phyloP scores from a whole-genome alignment of 1,140 invertebrate genomes.

The Venturia canescens region DNA sequence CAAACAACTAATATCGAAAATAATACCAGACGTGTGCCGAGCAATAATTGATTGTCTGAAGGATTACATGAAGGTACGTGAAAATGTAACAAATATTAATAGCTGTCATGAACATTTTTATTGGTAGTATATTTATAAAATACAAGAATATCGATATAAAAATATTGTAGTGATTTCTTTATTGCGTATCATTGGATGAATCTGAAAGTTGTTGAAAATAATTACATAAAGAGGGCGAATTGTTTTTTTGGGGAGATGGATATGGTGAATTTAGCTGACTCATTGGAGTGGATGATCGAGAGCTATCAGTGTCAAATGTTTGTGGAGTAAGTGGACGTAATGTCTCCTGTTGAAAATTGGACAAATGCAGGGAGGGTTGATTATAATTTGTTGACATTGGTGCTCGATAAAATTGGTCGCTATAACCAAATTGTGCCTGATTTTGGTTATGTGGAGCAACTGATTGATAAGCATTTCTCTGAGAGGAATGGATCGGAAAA shows the following conservation, averaged over 20 bases:
- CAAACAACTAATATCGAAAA: slow-evolving; percentile 51
- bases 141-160: not conserved
- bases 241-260: not conserved
- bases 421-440: not conserved
- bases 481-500: not conserved
- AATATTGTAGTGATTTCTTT: not conserved
- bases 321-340: not conserved
- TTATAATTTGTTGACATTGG: not conserved
- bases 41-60: slow-evolving; percentile 44
- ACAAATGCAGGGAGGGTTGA: not conserved
- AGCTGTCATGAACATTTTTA: slow-evolving; percentile 30
- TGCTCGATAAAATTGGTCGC: not conserved
- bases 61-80: slow-evolving; percentile 50
- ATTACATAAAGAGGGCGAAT: not conserved
- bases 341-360: not conserved
- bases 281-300: not conserved
- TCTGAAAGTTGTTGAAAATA: not conserved
- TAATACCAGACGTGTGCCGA: slow-evolving; percentile 58
- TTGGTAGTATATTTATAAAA: not conserved
- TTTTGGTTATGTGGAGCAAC: not conserved
- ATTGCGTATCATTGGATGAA: not conserved
- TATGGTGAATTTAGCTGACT: slow-evolving; percentile 1
- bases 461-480: not conserved
- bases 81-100: slow-evolving; percentile 43
- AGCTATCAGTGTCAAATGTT: not conserved